These are phyloP conservation scores for Geopemphigus sp. DNA, from an alignment of 1,140 invertebrate species.

Conservation along the genomic window DNA sequence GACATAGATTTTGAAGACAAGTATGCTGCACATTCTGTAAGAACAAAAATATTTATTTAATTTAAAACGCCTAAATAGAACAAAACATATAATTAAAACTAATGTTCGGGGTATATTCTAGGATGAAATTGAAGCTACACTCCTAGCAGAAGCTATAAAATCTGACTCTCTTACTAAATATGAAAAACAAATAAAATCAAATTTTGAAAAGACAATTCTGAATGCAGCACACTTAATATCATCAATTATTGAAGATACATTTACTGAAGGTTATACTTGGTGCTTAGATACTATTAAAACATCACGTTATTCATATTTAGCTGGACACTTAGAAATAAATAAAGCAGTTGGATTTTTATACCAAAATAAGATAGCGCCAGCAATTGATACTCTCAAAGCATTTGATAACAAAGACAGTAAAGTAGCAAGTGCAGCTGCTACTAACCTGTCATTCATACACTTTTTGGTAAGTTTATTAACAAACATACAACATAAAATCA, in stretches of 20 bases:
- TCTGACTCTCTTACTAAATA: constrained; percentile 76
- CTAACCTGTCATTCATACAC: constrained; percentile 89
- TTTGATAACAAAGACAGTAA: constrained; percentile 85
- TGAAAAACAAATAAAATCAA: constrained; percentile 70
- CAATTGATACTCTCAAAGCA: constrained; percentile 82
- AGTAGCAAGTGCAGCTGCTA: constrained; percentile 79
- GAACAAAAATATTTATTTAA: not conserved
- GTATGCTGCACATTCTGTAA: constrained; percentile 48
- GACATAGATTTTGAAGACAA: constrained; percentile 59
- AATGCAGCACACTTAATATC: constrained; percentile 91
- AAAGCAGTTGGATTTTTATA: constrained; percentile 88
- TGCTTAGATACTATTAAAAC: constrained; percentile 75
- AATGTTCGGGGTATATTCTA: constrained; percentile 53
- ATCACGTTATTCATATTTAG: constrained; percentile 73
- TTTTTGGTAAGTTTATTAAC: constrained; percentile 65
- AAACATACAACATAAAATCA: not conserved
- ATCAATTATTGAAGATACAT: constrained; percentile 76
- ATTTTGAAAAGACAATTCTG: constrained; percentile 82
- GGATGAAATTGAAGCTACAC: constrained; percentile 70
- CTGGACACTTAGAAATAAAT: constrained; percentile 89
- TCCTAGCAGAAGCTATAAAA: constrained; percentile 75
- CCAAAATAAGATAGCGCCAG: constrained; percentile 78
- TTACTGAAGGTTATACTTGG: constrained; percentile 63
- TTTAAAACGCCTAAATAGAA: not conserved
- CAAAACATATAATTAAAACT: not conserved